Evolutionary conservation across 2,888 invertebrate genomes (phyloP), one percentile per base, ranked within the genome.

Genomic region (Sthenelais limicola): DNA sequence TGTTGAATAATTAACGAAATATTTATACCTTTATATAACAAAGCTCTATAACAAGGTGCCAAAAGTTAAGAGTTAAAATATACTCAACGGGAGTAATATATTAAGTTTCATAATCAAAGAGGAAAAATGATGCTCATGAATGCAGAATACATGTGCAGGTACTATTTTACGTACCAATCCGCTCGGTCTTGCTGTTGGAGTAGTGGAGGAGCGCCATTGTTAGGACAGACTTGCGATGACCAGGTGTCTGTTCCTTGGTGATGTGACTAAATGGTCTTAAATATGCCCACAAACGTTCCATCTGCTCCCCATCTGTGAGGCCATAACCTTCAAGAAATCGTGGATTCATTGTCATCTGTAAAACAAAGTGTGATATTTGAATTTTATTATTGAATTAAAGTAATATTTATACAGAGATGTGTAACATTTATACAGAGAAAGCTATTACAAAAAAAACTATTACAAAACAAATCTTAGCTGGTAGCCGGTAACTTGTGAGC

Each of bases 181-280:
- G 18, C 12, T 43, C 43, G 18, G 18, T 18, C 43, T 43, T 43
- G 12, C 15, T 43, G 9, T 43, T 9, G 18, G 12, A 12, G 43
- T 12, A 43, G 43, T 43, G 9, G 12, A 43, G 43, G 43, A 43
- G 43, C 9, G 43, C 43, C 43, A 43, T 43, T 18, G 43, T 43
- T 43, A 43, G 43, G 18, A 43, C 12, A 12, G 9, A 9, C 15
- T 43, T 43, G 12, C 43, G 43, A 18, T 43, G 43, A 18, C 43
- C 43, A 43, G 43, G 43, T 12, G 43, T 43, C 43, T 43, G 43
- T 43, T 43, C 43, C 15, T 43, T 43, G 43, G 43, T 43, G 43
- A 43, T 43, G 9, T 43, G 9, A 18, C 43, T 18, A 43, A 43
- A 43, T 18, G 18, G 43, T 9, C 43, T 9, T 9, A 43, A 18